Base-by-base conservation (phyloP, 2,797 vertebrate genomes). In the Spondyliosoma cantharus region DNA sequence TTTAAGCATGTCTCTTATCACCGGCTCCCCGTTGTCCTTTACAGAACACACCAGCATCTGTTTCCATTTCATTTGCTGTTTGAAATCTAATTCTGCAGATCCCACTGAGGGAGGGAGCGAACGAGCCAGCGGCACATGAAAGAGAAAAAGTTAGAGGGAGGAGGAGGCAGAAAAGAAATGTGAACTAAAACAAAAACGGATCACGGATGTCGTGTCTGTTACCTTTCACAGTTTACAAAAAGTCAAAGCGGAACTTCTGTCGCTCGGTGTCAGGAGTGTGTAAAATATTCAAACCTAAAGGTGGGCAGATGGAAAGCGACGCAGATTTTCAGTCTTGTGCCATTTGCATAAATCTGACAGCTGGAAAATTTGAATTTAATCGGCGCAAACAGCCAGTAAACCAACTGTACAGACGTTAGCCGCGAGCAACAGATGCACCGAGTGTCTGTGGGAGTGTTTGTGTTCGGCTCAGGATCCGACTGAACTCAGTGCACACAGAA, bases 51-150 rank as follows among this genome's bases (percentile, higher is more conserved):
- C 19, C 75, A 83, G 81, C 87, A 88, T 82, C 86, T 92, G 86
- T 67, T 76, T 84, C 81, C 63, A 79, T 86, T 90, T 82, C 65
- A 89, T 84, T 86, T 90, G 73, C 78, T 46, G 60, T 90, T 88
- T 88, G 81, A 90, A 90, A 91, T 86, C 22, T 83, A 71, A 87
- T 91, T 83, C 76, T 83, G 85, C 74, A 71, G 74, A 90, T 87
- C 82, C 90, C 54, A 45, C 87, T 86, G 87, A 79, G 68, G 73
- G 75, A 73, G 83, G 85, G 22, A 76, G 60, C 0, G 14, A 50
- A n/a, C 2, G 49, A 72, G 81, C 67, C 72, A 13, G 74, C 58
- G 53, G 53, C 56, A 48, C 25, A 48, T 25, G 46, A 81, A 45
- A 80, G 59, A 70, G 43, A 54, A 57, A 29, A 71, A 67, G 54